Percentiles rank a stretch among this genome's conserved stretches.
phyloP scores from a whole-genome alignment of 2,113 vertebrate genomes.

The Microcebus ravelobensis region DNA sequence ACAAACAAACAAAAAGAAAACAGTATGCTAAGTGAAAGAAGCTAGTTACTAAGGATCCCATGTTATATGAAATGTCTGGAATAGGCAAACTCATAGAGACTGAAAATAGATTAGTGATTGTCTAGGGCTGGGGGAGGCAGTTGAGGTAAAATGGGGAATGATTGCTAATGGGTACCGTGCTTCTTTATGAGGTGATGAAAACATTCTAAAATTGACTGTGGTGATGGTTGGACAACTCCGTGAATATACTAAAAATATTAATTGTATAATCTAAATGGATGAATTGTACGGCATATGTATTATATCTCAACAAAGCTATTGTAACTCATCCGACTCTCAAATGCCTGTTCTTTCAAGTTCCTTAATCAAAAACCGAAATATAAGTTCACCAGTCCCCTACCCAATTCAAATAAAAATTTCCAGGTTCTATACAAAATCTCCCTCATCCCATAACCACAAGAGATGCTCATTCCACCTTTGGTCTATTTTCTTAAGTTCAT shows the following conservation, averaged over 20 bases:
- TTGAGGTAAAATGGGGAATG: neutral
- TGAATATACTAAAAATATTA: conserved; percentile 35
- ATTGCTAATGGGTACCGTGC: neutral
- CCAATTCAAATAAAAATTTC: neutral
- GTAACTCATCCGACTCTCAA: conserved; percentile 20
- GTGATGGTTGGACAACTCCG: neutral
- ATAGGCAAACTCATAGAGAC: conserved; percentile 18
- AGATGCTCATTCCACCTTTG: neutral
- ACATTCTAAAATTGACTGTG: conserved; percentile 45
- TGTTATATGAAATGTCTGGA: neutral
- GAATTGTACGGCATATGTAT: neutral
- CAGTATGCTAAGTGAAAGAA: conserved; percentile 32
- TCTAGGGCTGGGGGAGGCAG: neutral
- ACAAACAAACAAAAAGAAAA: too few relatives aligned
- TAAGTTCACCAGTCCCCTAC: neutral
- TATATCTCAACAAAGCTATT: conserved; percentile 34
- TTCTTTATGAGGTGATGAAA: conserved; percentile 24
- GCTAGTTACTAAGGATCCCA: neutral
- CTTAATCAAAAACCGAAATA: neutral
- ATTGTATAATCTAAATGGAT: conserved; percentile 5
- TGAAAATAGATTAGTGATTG: neutral
- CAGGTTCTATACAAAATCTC: neutral
- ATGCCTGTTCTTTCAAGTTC: neutral
- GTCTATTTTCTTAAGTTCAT: neutral
- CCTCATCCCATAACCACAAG: neutral